A percentile compares a stretch with the other conserved stretches of the same genome.
Conservation (phyloP, 1,140 invertebrate genomes). For the Nasonia longicornis region DNA sequence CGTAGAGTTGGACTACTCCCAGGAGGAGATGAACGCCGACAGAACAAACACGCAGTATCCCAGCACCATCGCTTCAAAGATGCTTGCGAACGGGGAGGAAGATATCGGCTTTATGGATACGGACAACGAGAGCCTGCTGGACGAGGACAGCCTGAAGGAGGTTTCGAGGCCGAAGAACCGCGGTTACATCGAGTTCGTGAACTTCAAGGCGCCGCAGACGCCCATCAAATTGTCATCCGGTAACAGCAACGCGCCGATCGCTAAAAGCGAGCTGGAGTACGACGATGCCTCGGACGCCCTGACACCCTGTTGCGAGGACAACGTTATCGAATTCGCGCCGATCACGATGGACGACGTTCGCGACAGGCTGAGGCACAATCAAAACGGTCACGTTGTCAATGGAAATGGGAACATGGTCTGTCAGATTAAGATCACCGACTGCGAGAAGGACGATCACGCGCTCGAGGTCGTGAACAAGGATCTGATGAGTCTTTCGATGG, state of each 20-base stretch:
- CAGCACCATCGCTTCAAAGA: conserved; percentile 58
- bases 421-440: conserved; percentile 14
- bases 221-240: neutral
- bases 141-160: conserved; percentile 72
- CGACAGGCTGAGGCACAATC: conserved; percentile 47
- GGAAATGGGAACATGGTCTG: neutral
- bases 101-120: conserved; percentile 84
- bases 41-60: neutral
- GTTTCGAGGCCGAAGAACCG: conserved; percentile 71
- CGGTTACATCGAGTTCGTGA: conserved; percentile 79
- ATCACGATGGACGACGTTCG: conserved; percentile 63
- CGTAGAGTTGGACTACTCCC: conserved; percentile 59
- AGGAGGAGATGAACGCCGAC: conserved; percentile 50
- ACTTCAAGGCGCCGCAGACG: conserved; percentile 55
- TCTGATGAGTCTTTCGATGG: conserved; percentile 64
- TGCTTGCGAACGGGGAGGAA: conserved; percentile 66
- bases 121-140: conserved; percentile 72
- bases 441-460: neutral
- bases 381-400: neutral
- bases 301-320: conserved; percentile 49
- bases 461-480: conserved; percentile 54
- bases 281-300: conserved; percentile 57
- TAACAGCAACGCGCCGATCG: conserved; percentile 58
- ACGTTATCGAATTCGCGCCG: conserved; percentile 64
- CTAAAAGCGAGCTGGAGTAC: conserved; percentile 60